Percentiles rank a stretch among this genome's conserved stretches.
Evolutionary conservation across 2,797 vertebrate species (phyloP).

Genomic region (Poecile montanus): DNA sequence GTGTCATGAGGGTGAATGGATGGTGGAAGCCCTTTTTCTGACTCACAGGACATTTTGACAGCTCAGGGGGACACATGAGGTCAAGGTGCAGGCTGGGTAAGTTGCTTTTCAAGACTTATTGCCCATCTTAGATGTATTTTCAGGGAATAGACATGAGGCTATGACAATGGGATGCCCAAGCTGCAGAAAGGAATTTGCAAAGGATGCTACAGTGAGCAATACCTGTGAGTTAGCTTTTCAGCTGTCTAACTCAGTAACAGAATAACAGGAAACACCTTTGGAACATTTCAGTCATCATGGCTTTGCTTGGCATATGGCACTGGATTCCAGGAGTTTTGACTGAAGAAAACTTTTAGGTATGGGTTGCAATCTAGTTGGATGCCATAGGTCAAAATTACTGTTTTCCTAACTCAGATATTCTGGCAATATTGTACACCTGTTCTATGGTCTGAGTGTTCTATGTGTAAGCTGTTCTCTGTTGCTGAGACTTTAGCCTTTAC

Average conservation of each 20-base stretch:
- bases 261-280: neutral
- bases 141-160: neutral
- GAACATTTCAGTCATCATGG: neutral
- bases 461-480: neutral
- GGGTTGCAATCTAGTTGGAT: neutral
- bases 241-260: neutral
- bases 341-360: neutral
- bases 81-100: neutral
- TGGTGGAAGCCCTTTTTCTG: neutral
- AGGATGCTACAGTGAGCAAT: neutral
- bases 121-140: neutral
- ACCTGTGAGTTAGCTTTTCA: neutral
- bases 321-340: neutral
- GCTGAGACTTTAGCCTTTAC: neutral
- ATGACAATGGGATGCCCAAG: neutral
- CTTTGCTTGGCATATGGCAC: neutral
- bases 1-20: neutral
- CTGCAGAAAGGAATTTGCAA: neutral
- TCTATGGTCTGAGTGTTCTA: neutral
- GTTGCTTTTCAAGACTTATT: neutral
- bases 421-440: neutral
- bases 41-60: neutral
- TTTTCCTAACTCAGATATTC: neutral
- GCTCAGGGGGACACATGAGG: neutral
- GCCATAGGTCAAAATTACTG: neutral